phyloP scores from a whole-genome alignment of 2,113 vertebrate species.

The Tinamus guttatus region DNA sequence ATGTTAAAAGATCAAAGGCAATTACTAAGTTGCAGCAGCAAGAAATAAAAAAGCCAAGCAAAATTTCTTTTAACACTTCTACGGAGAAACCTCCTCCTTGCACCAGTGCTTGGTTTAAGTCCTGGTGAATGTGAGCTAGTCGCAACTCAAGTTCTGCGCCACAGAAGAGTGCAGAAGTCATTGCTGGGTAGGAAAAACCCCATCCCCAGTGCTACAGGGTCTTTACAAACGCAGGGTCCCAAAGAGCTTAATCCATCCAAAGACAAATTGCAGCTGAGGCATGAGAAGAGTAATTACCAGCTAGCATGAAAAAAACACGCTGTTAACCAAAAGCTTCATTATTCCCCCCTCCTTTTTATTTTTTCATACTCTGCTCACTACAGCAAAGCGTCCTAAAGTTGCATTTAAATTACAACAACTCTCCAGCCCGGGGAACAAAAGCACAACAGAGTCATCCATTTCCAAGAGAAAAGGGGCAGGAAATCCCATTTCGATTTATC shows the following conservation, averaged over 20 bases:
- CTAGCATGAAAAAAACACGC: not conserved
- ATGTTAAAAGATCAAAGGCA: not conserved
- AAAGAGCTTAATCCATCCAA: accelerated
- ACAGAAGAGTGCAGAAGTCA: not conserved
- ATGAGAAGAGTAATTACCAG: not conserved
- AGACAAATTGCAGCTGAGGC: not conserved
- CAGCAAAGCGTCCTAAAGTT: not conserved
- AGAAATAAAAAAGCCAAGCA: not conserved
- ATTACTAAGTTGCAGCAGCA: not conserved
- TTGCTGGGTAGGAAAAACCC: accelerated
- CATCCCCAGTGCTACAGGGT: accelerated
- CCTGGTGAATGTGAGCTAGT: accelerated
- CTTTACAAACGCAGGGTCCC: not conserved
- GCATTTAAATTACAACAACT: conserved; percentile 54
- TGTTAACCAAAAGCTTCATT: not conserved
- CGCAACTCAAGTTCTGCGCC: accelerated
- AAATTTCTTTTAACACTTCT: not conserved
- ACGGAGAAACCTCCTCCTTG: accelerated
- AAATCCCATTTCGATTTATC: conserved; percentile 54
- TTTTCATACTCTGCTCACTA: not conserved
- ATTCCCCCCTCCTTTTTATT: not conserved
- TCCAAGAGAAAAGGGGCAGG: conserved; percentile 1
- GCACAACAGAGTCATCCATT: conserved; percentile 48
- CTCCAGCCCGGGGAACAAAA: conserved; percentile 25
- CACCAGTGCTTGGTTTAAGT: accelerated